phyloP scores from a whole-genome alignment of 2,888 invertebrate genomes.

The Melieria picta region DNA sequence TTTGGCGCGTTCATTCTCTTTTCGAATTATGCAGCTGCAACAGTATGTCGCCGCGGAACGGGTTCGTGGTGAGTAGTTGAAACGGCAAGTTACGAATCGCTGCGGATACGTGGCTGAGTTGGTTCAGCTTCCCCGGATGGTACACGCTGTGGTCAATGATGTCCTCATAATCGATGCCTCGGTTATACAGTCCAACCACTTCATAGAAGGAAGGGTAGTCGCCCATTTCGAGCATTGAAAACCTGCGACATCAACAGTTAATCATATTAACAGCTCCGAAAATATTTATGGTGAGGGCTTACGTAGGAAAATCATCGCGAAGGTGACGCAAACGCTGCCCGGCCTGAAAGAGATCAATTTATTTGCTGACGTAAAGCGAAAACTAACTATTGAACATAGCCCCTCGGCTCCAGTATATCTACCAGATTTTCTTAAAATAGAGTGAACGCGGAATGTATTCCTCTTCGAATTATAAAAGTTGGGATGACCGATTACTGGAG shows the following conservation, averaged over 20 bases:
- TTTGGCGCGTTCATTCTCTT: neutral
- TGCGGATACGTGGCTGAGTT: slow-evolving; percentile 42
- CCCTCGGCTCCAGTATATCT: too few relatives aligned
- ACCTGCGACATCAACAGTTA: slow-evolving; percentile 43
- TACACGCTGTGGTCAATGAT: slow-evolving; percentile 42
- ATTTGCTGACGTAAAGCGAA: too few relatives aligned
- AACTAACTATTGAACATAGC: too few relatives aligned
- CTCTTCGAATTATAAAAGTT: too few relatives aligned
- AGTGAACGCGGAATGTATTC: too few relatives aligned
- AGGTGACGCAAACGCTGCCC: slow-evolving; percentile 49
- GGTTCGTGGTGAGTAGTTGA: slow-evolving; percentile 48
- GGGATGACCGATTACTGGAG: too few relatives aligned
- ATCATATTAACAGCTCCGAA: neutral
- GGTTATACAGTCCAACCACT: slow-evolving; percentile 44
- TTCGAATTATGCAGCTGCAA: slow-evolving; percentile 28
- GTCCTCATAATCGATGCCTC: slow-evolving; percentile 53
- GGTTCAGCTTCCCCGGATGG: slow-evolving; percentile 41
- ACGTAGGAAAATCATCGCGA: slow-evolving; percentile 54
- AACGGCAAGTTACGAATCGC: slow-evolving; percentile 43
- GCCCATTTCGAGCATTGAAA: slow-evolving; percentile 55
- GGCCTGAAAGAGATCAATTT: slow-evolving; percentile 38
- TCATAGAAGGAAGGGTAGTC: slow-evolving; percentile 54
- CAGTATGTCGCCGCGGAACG: slow-evolving; percentile 50
- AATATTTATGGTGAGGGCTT: slow-evolving; percentile 40
- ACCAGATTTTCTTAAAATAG: too few relatives aligned